A percentile compares a stretch with the other conserved stretches of the same genome.
phyloP scores from a whole-genome alignment of 2,888 invertebrate species.

The Heliconius cydno region DNA sequence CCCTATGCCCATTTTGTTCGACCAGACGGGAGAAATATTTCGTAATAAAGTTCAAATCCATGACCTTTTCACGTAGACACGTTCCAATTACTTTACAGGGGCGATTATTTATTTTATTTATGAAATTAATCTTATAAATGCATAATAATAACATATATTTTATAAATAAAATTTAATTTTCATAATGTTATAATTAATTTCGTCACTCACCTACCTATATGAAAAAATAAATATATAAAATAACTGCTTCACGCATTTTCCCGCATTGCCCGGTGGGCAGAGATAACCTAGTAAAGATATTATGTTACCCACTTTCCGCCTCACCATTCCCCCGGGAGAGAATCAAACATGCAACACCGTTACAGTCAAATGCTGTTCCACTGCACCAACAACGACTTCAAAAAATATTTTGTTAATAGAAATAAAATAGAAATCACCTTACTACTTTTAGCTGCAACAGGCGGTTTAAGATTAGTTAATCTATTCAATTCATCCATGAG shows the following conservation, averaged over 20 bases:
- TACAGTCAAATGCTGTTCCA: no score
- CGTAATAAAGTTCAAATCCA: not conserved
- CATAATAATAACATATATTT: not conserved
- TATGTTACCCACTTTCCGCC: no score
- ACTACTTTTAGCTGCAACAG: conserved; percentile 63
- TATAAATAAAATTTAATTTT: not conserved
- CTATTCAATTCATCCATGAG: conserved; percentile 66
- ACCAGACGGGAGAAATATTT: not conserved
- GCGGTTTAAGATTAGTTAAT: conserved; percentile 60
- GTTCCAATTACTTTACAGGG: not conserved
- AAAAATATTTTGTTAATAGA: not conserved
- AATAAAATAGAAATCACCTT: conserved; percentile 57
- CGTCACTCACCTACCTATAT: not conserved
- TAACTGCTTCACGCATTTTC: no score
- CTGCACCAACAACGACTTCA: not conserved
- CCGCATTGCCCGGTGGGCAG: no score
- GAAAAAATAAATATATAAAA: not conserved
- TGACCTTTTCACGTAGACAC: not conserved
- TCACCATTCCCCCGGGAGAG: not conserved
- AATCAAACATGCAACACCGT: not conserved
- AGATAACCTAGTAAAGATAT: no score
- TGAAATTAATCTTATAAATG: not conserved
- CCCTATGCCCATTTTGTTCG: not conserved
- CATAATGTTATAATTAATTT: not conserved
- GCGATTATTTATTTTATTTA: not conserved